Base-by-base conservation (phyloP, 2,888 invertebrate genomes). In the Trichacis sp. region DNA sequence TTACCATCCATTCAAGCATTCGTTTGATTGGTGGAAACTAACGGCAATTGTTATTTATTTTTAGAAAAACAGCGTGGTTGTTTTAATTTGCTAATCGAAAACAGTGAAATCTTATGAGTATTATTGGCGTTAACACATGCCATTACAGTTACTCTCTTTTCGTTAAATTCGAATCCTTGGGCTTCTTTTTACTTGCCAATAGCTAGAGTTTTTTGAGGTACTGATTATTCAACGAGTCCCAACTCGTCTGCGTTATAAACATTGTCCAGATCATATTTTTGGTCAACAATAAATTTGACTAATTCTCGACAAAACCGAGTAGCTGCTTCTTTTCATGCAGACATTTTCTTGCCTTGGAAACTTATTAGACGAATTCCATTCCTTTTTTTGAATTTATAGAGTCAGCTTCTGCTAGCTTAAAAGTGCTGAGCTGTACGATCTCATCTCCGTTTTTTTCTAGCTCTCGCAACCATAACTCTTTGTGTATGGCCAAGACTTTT, bases 221-320 rank as follows among this genome's bases (percentile, higher is more conserved):
- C 20, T 12, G 36, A 12, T 38, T 19, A 20, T 4, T 42, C 52
- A 9, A 36, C 19, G 5, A 62, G 17, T 0, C 57, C 48, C 0
- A 54, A 47, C 19, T 62, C 62, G 14, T 51, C 51, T 1, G 54
- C 55, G 17, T 55, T 61, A 9, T 55, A 51, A 14, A 62, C 14
- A 29, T 62, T 56, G 8, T 56, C 52, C 4, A 12, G 9, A n/a
- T 46, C 30, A 17, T 61, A 61, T n/a, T n/a, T n/a, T 11, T 6
- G 2, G 2, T 11, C 33, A 6, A 5, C n/a, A 3, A 33, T n/a
- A n/a, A 33, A 33, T n/a, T 33, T 9, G 2, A 11, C 36, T 17
- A 42, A 17, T 33, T n/a, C 49, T 5, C 19, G 20, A 8, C 9
- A 6, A n/a, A 64, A 60, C 6, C 18, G 8, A 0, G 42, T 24